These are phyloP conservation scores for Acrossocheilus fasciatus DNA, from an alignment of 2,797 vertebrate species.

Conservation along the genomic window DNA sequence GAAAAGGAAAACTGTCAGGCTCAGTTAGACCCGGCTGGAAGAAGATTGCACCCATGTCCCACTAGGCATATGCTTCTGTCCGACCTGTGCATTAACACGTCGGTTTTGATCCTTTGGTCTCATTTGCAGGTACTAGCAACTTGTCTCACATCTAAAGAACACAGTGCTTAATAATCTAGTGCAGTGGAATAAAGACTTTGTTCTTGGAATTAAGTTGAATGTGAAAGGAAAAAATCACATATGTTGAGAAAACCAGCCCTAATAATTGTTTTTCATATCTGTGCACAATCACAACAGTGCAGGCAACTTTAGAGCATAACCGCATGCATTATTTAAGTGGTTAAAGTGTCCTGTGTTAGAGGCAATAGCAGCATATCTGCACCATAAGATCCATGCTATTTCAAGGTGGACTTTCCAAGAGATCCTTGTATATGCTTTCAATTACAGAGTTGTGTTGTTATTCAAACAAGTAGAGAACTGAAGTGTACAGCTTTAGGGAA, in stretches of 20 bases:
- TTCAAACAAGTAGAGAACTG: conserved; percentile 1
- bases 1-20: conserved; percentile 70
- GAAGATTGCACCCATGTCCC: conserved; percentile 57
- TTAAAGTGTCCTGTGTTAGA: background rate
- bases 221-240: background rate
- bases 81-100: conserved; percentile 67
- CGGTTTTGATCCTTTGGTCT: conserved; percentile 63
- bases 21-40: conserved; percentile 65
- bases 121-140: conserved; percentile 13
- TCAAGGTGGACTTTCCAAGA: background rate
- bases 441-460: conserved; percentile 35
- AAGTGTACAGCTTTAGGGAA: background rate
- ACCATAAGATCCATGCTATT: conserved; percentile 18
- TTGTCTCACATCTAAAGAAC: conserved; percentile 25
- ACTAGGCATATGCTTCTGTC: conserved; percentile 51
- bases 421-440: conserved; percentile 27
- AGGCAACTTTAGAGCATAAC: background rate
- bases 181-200: conserved; percentile 19
- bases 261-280: background rate
- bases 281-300: background rate
- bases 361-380: conserved; percentile 22
- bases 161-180: conserved; percentile 36
- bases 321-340: background rate
- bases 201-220: conserved; percentile 4
- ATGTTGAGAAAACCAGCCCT: background rate